Evolutionary conservation across 2,888 invertebrate species (phyloP), one percentile per base, ranked within the genome.

Genomic region (Dyspetes luteomarginatus): DNA sequence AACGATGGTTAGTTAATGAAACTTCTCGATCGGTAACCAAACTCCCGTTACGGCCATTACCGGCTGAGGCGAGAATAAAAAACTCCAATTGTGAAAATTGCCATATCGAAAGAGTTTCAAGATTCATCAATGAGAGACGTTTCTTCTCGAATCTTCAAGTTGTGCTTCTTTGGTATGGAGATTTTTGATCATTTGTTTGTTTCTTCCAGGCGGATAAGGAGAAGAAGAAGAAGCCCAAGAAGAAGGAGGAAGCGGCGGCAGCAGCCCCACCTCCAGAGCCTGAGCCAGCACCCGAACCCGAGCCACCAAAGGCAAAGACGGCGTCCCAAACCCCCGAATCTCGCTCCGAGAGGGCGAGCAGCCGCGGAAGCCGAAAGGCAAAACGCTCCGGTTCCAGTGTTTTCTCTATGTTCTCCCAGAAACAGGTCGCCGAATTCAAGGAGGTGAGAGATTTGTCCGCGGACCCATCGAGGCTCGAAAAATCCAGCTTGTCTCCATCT

Each of bases 321-420:
- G 92, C 94, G 15, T 89, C 92, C 4, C 90, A 92, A 22, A 92
- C 93, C 26, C 91, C 93, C 9, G 92, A 92, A 28, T 94, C 95
- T 83, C 94, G 94, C 88, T 93, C 93, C 74, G 93, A 93, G 73
- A 94, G 97, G 91, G 95, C 95, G 89, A 96, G 96, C 85, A 96
- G 97, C 90, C 96, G 97, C 88, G 96, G 97, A 88, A 97, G 96
- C 93, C 94, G 95, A 88, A 95, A 95, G 92, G 94, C 94, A 80
- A 97, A 97, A 93, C 95, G 97, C 92, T 95, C 97, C 92, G 98
- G 98, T 89, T 97, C 97, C 94, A 98, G 97, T 94, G 98, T 98
- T 93, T 98, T 98, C 95, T 97, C 98, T 92, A 97, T 98, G 96
- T 98, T 98, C 96, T 96, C 97, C 90, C 98, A 98, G 94, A 96